These are phyloP conservation scores for Lepisosteus oculatus DNA, from an alignment of 2,113 vertebrate species.

Conservation along the genomic window DNA sequence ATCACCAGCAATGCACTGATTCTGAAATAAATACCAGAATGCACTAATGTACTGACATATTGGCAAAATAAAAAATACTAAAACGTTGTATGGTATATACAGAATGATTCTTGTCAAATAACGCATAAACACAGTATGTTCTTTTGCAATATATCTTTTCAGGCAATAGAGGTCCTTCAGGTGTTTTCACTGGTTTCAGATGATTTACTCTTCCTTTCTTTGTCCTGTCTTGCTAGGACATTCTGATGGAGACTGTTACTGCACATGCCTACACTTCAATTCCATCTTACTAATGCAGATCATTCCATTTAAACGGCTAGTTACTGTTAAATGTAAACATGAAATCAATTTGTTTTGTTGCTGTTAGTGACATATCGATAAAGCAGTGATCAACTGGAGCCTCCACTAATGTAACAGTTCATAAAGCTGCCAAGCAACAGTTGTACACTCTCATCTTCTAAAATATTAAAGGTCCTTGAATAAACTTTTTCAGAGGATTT, in stretches of 20 bases:
- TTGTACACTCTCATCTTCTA: slow-evolving; percentile 17
- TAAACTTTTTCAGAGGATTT: background rate
- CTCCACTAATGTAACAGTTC: background rate
- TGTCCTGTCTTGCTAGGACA: background rate
- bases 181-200: background rate
- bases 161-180: background rate
- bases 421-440: background rate
- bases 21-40: background rate
- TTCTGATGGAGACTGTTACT: background rate
- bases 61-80: background rate
- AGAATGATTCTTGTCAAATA: background rate
- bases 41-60: background rate
- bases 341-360: slow-evolving; percentile 1
- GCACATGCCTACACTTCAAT: background rate
- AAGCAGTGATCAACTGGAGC: slow-evolving; percentile 15
- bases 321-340: slow-evolving; percentile 8
- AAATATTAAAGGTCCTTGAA: background rate
- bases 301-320: slow-evolving; percentile 6
- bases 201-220: background rate
- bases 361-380: slow-evolving; percentile 9
- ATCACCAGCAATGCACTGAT: background rate
- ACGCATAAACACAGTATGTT: slow-evolving; percentile 1
- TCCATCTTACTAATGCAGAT: slow-evolving; percentile 7
- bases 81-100: background rate
- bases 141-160: background rate